Evolutionary conservation across 1,140 invertebrate species (phyloP), one percentile per base, ranked within the genome.

Genomic region (Muscidifurax raptorellus): DNA sequence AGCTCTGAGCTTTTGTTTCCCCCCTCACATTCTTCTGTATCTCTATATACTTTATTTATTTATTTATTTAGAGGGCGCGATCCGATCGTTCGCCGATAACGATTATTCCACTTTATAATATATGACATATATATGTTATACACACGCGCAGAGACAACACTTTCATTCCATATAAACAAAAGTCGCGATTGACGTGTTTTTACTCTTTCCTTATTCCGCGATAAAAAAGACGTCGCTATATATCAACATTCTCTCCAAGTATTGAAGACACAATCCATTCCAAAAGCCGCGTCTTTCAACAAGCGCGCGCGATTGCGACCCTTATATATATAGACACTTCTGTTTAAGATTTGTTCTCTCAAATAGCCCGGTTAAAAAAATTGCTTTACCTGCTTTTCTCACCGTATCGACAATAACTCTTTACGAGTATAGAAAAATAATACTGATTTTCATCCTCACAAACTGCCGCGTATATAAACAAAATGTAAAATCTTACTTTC

Each of bases 201-300:
- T 27, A 15, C 67, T 40, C 7, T 80, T 76, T 80, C 6, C 5
- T 78, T 32, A 13, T 36, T 52, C 18, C 15, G 18, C n/a, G 22
- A 59, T 7, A n/a, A 59, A 27, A 69, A 13, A 6, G 40, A 52
- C 22, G 36, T 64, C n/a, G 9, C 13, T 2, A 4, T 22, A 32
- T 22, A 18, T 32, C 32, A 44, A 32, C 47, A 27, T 64, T 84
- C n/a, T 72, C 32, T 9, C 40, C 6, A 71, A 77, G 66, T 82
- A 77, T 81, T 85, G 6, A 67, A 75, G 27, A 67, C 9, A 76
- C 79, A 15, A 32, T 81, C 52, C 84, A 85, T 85, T 85, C 84
- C 84, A 82, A 75, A 18, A 13, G 12, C n/a, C 40, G 66, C 12
- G 32, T 81, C 71, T 76, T 81, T 80, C 59, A 36, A 18, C 13